phyloP scores from a whole-genome alignment of 1,140 invertebrate species.

The Mycetomoellerius zeteki region DNA sequence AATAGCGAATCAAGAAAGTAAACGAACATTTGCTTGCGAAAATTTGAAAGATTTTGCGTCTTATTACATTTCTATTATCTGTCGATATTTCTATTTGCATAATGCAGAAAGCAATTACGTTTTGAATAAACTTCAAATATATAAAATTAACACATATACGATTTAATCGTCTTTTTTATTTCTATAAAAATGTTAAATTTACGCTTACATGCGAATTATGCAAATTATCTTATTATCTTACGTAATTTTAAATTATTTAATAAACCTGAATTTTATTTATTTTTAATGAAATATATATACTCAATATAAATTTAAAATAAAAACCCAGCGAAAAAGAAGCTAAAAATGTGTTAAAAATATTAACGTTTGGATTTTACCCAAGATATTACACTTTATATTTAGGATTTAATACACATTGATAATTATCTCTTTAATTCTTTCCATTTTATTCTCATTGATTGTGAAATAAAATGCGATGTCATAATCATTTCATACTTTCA shows the following conservation, averaged over 20 bases:
- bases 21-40: neutral
- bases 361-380: neutral
- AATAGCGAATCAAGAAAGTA: neutral
- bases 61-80: neutral
- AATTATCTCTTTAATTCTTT: neutral
- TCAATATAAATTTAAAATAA: neutral
- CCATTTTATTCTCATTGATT: neutral
- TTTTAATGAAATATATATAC: neutral
- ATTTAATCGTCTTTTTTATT: neutral
- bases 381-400: neutral
- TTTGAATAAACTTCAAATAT: neutral
- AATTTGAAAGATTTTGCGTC: neutral
- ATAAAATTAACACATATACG: neutral
- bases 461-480: neutral
- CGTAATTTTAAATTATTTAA: neutral
- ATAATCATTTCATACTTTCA: neutral
- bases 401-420: neutral
- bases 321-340: neutral
- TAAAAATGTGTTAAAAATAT: neutral
- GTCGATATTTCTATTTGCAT: neutral
- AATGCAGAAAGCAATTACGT: neutral
- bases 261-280: slow-evolving; percentile 1
- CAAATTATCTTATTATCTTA: neutral
- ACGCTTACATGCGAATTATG: neutral
- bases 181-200: neutral